Evolutionary conservation across 2,797 vertebrate species (phyloP), one percentile per base, ranked within the genome.

Genomic region (Sorex maritimensis): DNA sequence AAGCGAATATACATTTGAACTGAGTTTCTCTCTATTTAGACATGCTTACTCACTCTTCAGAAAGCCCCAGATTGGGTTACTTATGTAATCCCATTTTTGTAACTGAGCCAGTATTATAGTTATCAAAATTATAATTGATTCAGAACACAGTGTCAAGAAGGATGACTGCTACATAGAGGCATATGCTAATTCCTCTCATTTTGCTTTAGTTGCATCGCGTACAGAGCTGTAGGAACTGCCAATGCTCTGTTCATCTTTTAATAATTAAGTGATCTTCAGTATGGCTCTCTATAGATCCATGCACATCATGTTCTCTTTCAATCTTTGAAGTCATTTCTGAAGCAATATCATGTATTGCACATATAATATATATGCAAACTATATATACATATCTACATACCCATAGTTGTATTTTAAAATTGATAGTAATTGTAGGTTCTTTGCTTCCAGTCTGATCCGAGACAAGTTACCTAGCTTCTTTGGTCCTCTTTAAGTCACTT

Each of bases 61-160:
- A 44, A 90, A 95, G 93, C 67, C 86, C 91, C 91, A 92, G 94
- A 87, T 95, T 96, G 93, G 92, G 41, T 90, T 90, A 81, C 65
- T 84, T n/a, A 71, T 96, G 94, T 94, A 96, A 96, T 96, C 90
- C 30, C 65, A 77, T 85, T 96, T 96, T 96, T 96, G 92, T 97
- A 97, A 78, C 90, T 71, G 88, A 95, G 83, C 86, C 95, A 97
- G 74, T 95, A 94, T 94, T 96, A 95, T 90, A 96, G 52, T 95
- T 91, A 96, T 84, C 74, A 96, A 96, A 97, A 97, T 97, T 97
- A 93, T 86, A 95, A 94, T 83, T 94, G 86, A 85, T 89, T 91
- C 73, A 63, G 83, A 92, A 77, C 92, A 49, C 58, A 91, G 74
- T 79, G 75, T 96, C 84, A 92, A 87, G 71, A 96, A 96, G 93